Base-by-base conservation (phyloP, 2,888 invertebrate genomes). In the Nemapogon koenigi region DNA sequence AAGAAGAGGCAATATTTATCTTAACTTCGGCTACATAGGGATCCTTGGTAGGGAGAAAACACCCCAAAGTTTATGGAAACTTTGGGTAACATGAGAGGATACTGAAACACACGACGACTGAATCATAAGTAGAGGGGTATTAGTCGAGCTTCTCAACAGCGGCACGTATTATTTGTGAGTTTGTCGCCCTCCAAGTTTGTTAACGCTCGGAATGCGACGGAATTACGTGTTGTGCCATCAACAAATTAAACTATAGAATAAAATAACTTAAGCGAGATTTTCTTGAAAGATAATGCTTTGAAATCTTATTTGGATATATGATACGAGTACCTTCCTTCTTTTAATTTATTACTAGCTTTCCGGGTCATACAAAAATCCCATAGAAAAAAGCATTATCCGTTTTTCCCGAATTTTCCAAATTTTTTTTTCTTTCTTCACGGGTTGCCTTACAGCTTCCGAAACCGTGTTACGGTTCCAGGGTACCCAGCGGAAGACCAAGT, bases 141-240 rank as follows among this genome's bases (percentile, higher is more conserved):
- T 37, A 37, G 37, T 18, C 30, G 41, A 37, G 41, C 37, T 44
- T 46, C 43, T 39, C 46, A 46, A 44, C 42, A 44, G 44, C 40
- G 32, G 43, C 48, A 48, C 48, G 48, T 48, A 48, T 48, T 48
- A 48, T 48, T 48, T 43, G 45, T 41, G 48, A 48, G 48, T 48
- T 48, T 48, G 46, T 43, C 45, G 45, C 44, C 37, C 13, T 30
- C 35, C 32, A 48, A 48, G 46, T 48, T 46, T 38, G 45, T 45
- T 46, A 40, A 37, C 38, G 41, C 25, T 38, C 37, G 42, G 41
- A 43, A 41, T 40, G 42, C 43, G 33, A 33, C 33, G 19, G 19
- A 33, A 19, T 33, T 33, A 33, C 33, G 33, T 33, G 33, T 33
- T 33, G 14, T 19, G 33, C 33, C 33, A 33, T 33, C 19, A 33